These are phyloP conservation scores for Masnerella sp. DNA, from an alignment of 2,888 invertebrate species.

Conservation along the genomic window DNA sequence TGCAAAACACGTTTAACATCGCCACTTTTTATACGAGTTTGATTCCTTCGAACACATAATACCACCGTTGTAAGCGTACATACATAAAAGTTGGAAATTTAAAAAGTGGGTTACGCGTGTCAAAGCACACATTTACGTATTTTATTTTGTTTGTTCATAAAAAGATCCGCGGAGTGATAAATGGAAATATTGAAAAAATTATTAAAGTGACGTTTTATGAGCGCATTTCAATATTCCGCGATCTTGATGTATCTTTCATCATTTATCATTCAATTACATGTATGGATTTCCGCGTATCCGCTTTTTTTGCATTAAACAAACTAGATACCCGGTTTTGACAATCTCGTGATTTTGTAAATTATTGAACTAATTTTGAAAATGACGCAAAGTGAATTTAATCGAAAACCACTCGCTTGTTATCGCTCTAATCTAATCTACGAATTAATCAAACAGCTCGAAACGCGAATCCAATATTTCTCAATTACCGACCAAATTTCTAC, in stretches of 20 bases:
- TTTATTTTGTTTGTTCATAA: conserved; percentile 13
- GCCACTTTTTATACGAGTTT: not conserved
- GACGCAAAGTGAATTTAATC: no score
- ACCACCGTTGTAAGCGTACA: not conserved
- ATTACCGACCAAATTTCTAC: conserved; percentile 2
- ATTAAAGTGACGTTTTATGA: no score
- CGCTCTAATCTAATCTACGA: not conserved
- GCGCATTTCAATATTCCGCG: no score
- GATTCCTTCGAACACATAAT: not conserved
- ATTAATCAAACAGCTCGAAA: not conserved
- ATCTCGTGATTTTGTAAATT: no score
- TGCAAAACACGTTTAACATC: no score
- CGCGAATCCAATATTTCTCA: conserved; percentile 5
- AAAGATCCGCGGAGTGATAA: not conserved
- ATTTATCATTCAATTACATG: no score
- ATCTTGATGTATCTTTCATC: no score
- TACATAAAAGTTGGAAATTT: conserved; percentile 1
- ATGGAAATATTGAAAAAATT: conserved; percentile 3
- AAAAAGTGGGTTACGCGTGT: conserved; percentile 18
- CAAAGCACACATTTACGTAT: conserved; percentile 4
- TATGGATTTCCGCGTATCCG: no score
- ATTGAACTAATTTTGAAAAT: no score
- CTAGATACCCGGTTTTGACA: no score
- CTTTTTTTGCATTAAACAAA: no score
- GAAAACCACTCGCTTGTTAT: no score